Base-by-base conservation (phyloP, 1,140 invertebrate genomes). In the Vanessa atalanta region DNA sequence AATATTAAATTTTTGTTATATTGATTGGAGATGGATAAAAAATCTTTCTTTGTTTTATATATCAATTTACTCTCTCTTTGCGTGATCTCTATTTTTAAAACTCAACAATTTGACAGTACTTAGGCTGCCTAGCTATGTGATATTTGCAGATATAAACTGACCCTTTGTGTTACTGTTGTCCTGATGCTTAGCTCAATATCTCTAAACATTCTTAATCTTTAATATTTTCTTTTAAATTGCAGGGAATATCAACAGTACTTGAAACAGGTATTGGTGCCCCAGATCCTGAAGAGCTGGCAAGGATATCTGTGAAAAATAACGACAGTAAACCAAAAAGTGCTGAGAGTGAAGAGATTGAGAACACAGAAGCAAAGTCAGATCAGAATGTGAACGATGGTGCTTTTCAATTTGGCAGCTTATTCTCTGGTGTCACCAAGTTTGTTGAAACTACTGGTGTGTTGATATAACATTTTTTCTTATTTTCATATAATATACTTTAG, bases 261-360 rank as follows among this genome's bases (percentile, higher is more conserved):
- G 96, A 97, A 91, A 95, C 95, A 61, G 94, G 95, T 50, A 95
- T 98, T 60, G 96, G 96, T 31, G 95, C 95, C 9, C 96, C 97
- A 26, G 94, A 97, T 84, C 96, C 96, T 15, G 95, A 95, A 85
- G 95, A 97, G 83, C 83, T 97, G 63, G 96, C 95, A 1, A 92
- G 93, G 88, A 89, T 72, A 76, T 84, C 74, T 61, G 66, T 73
- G 12, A 86, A 85, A 79, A 80, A 78, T 51, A 72, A 48, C 63
- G 81, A 84, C 72, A 63, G 70, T 53, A 78, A 77, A 70, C 12
- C 57, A 26, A 71, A 65, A 14, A 72, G 68, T 47, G 16, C 47
- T 73, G 74, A 82, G 71, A 51, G 75, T 72, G 77, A 74, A 79
- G 50, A 72, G 47, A 75, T 65, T 50, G 72, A 77, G 13, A 75